Percentiles rank a stretch among this genome's conserved stretches.
phyloP scores from a whole-genome alignment of 2,797 vertebrate genomes.

The Psittacula derbiana region DNA sequence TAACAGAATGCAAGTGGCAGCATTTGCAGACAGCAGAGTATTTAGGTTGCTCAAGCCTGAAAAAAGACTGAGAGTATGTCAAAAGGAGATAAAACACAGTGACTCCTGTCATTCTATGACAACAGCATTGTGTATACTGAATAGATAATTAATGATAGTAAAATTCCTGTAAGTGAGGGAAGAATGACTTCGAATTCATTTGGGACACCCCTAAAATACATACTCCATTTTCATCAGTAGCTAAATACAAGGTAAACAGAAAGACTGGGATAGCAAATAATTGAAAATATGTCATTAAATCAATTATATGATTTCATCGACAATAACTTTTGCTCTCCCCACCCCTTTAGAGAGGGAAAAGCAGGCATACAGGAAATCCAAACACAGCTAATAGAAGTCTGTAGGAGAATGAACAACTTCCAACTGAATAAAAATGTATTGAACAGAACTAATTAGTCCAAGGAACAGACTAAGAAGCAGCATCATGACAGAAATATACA shows the following conservation, averaged over 20 bases:
- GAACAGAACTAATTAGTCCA: background rate
- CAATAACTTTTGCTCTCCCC: background rate
- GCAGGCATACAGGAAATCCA: background rate
- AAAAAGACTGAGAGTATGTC: background rate
- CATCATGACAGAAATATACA: background rate
- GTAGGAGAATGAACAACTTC: background rate
- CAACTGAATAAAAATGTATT: background rate
- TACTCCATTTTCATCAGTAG: background rate
- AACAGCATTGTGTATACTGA: conserved; percentile 34
- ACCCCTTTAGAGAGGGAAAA: background rate
- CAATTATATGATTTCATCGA: background rate
- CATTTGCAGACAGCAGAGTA: conserved; percentile 21
- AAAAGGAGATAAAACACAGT: conserved; percentile 15
- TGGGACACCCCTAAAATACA: background rate
- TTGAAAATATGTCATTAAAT: background rate
- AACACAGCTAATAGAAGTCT: background rate
- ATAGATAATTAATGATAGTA: conserved; percentile 41
- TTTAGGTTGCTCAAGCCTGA: conserved; percentile 10
- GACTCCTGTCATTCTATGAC: background rate
- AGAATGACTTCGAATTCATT: conserved; percentile 10
- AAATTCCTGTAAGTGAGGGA: background rate
- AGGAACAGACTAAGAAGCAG: background rate
- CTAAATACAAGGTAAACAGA: background rate
- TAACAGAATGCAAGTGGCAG: background rate
- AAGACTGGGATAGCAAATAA: background rate